Evolutionary conservation across 1,140 invertebrate genomes (phyloP).

Genomic region (Pissodes strobi): DNA sequence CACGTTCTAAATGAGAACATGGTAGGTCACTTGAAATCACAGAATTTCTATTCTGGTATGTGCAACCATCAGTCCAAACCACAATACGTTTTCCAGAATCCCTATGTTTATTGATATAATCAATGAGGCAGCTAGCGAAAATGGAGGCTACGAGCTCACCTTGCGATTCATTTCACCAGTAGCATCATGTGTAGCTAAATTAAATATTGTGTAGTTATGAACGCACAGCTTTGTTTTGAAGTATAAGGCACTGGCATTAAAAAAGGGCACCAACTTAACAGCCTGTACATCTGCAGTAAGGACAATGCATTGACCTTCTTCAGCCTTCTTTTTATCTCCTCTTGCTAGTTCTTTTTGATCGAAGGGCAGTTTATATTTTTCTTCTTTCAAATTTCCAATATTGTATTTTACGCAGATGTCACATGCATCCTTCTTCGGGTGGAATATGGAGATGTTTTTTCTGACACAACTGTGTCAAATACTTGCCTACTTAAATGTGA

Average conservation of each 20-base stretch:
- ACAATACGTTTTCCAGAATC: background rate
- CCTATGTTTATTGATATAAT: background rate
- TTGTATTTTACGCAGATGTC: background rate
- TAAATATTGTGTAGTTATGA: background rate
- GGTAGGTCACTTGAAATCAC: background rate
- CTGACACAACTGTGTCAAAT: slow-evolving; percentile 2
- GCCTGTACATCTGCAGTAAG: background rate
- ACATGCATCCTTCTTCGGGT: background rate
- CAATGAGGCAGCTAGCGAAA: background rate
- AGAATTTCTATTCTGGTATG: background rate
- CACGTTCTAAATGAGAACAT: background rate
- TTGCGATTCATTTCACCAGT: background rate
- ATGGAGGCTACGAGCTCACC: background rate
- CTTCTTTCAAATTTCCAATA: background rate
- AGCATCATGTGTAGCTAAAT: background rate
- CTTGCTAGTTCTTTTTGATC: background rate
- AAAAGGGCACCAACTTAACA: background rate
- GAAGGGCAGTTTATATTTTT: slow-evolving; percentile 4
- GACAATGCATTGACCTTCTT: background rate
- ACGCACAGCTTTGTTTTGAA: background rate
- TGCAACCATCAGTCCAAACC: background rate
- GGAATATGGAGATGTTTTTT: background rate
- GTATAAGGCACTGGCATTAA: background rate
- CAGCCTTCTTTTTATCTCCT: background rate
- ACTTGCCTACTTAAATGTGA: background rate